Conservation (phyloP, 2,113 vertebrate genomes). For the Tympanuchus pallidicinctus region DNA sequence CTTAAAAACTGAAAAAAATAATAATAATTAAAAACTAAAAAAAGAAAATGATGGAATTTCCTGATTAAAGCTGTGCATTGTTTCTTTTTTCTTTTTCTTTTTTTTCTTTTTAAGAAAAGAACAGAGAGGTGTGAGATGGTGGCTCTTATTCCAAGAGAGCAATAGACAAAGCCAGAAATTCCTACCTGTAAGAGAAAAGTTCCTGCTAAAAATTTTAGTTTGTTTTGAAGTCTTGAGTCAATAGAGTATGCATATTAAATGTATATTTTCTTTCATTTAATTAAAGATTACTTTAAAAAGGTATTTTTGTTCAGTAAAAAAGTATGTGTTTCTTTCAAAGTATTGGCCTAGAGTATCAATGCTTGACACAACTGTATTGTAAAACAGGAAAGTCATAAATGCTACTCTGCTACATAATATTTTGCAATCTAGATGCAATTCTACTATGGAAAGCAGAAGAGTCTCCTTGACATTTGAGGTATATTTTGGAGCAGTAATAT, state of each 20-base stretch:
- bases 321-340: background rate
- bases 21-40: background rate
- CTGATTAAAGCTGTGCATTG: background rate
- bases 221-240: background rate
- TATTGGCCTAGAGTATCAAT: background rate
- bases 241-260: background rate
- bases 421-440: slow-evolving; percentile 11
- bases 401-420: background rate
- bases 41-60: background rate
- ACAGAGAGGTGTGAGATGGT: too few relatives aligned
- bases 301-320: background rate
- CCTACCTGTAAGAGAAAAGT: background rate
- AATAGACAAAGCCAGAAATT: background rate
- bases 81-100: too few relatives aligned
- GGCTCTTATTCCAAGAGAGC: background rate
- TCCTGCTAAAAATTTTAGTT: background rate
- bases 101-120: background rate
- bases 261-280: background rate
- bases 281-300: background rate
- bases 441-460: background rate
- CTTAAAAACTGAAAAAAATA: background rate
- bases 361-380: background rate
- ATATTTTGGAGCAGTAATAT: slow-evolving; percentile 27
- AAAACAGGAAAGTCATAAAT: background rate
- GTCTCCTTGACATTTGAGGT: background rate